Conservation (phyloP, 2,113 vertebrate genomes). For the Gasterosteus nipponicus region DNA sequence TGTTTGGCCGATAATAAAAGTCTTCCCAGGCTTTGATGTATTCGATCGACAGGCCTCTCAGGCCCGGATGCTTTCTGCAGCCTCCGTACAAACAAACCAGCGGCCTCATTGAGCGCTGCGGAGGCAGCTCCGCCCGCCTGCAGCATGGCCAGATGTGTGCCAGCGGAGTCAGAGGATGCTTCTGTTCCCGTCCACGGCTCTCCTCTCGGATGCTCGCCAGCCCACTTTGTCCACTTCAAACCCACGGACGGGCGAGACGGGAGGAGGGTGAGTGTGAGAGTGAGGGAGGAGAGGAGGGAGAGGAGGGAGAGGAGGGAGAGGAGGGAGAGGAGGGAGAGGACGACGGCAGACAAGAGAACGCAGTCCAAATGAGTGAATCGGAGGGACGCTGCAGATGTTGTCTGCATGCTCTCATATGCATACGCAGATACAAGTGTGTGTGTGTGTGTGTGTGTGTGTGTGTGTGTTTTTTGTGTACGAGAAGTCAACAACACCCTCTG, state of each 20-base stretch:
- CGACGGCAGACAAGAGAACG: too few relatives aligned
- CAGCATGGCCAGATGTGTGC: constrained; percentile 64
- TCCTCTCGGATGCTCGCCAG: constrained; percentile 46
- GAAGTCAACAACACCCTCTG: neutral
- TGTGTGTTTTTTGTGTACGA: constrained; percentile 26
- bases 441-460: neutral
- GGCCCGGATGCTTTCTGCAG: constrained; percentile 21
- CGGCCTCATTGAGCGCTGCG: constrained; percentile 42
- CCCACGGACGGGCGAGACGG: too few relatives aligned
- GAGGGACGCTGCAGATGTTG: too few relatives aligned
- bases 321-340: too few relatives aligned
- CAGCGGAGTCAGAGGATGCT: constrained; percentile 63
- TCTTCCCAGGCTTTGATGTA: neutral
- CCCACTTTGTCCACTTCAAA: too few relatives aligned
- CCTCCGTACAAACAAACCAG: constrained; percentile 22
- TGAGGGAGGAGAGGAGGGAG: neutral
- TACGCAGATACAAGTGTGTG: neutral
- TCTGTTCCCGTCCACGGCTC: constrained; percentile 63
- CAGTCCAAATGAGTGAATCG: too few relatives aligned
- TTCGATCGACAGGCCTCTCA: neutral
- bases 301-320: too few relatives aligned
- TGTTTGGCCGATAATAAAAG: neutral
- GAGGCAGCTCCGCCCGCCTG: too few relatives aligned
- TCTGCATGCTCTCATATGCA: constrained; percentile 9
- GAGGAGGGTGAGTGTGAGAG: neutral